Conservation (phyloP, 2,113 vertebrate species). For the Bos javanicus region DNA sequence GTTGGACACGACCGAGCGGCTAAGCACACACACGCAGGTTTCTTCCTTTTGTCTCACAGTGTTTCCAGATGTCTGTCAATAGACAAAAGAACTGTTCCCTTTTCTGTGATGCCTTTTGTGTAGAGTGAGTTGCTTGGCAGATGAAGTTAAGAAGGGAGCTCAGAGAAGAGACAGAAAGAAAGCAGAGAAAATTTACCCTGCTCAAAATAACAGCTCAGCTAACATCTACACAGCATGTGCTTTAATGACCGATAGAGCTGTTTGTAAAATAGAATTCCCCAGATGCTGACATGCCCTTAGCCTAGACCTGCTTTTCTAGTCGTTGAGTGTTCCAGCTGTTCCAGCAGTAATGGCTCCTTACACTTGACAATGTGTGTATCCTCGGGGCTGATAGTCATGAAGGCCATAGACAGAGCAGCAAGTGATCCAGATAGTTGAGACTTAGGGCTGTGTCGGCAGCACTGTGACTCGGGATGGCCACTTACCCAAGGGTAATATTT, state of each 20-base stretch:
- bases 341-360: not conserved
- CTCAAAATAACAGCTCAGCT: not conserved
- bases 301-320: not conserved
- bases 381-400: not conserved
- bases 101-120: not conserved
- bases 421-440: not conserved
- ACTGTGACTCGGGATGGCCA: not conserved
- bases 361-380: rapidly evolving
- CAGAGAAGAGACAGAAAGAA: not conserved
- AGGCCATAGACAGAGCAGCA: not conserved
- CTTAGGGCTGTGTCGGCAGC: not conserved
- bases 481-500: not conserved
- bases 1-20: not conserved
- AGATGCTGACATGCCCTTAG: not conserved
- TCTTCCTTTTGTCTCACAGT: not conserved
- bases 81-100: not conserved
- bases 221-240: not conserved
- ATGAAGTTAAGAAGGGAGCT: not conserved
- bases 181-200: not conserved
- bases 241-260: not conserved
- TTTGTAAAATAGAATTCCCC: not conserved
- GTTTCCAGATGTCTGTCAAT: not conserved
- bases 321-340: not conserved
- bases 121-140: not conserved
- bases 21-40: not conserved